Evolutionary conservation across 2,888 invertebrate genomes (phyloP).

Genomic region (Carcina quercana): DNA sequence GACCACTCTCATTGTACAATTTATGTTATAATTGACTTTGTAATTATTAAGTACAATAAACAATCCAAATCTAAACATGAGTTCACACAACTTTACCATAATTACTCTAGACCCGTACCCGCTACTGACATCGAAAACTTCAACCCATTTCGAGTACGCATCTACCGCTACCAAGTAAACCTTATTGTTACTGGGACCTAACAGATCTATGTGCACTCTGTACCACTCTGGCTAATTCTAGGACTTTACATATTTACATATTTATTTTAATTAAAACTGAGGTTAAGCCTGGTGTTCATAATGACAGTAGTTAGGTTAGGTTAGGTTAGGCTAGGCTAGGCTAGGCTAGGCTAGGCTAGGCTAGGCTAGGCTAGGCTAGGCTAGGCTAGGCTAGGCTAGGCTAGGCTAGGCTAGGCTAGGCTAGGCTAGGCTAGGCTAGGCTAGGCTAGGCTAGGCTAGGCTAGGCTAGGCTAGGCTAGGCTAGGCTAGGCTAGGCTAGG

Average conservation of each 20-base stretch:
- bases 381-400: conserved; percentile 12
- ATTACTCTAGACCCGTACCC: no score
- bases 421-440: conserved; percentile 16
- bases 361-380: conserved; percentile 10
- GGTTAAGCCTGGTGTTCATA: conserved; percentile 6
- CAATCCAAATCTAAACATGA: no score
- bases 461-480: conserved; percentile 19
- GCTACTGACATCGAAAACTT: no score
- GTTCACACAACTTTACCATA: no score
- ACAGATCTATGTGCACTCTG: no score
- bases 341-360: conserved; percentile 11
- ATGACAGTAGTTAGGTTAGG: conserved; percentile 17
- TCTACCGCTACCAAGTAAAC: neutral
- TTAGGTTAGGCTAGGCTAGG: conserved; percentile 11
- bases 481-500: conserved; percentile 15
- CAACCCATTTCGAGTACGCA: no score
- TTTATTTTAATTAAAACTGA: neutral
- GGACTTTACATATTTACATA: neutral
- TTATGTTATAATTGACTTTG: no score
- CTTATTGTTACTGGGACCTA: neutral
- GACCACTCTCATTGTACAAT: no score
- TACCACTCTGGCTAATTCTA: neutral
- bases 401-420: conserved; percentile 10
- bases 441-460: conserved; percentile 19
- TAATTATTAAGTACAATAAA: no score